Base-by-base conservation (phyloP, 2,113 vertebrate species). In the Erpornis zantholeuca region DNA sequence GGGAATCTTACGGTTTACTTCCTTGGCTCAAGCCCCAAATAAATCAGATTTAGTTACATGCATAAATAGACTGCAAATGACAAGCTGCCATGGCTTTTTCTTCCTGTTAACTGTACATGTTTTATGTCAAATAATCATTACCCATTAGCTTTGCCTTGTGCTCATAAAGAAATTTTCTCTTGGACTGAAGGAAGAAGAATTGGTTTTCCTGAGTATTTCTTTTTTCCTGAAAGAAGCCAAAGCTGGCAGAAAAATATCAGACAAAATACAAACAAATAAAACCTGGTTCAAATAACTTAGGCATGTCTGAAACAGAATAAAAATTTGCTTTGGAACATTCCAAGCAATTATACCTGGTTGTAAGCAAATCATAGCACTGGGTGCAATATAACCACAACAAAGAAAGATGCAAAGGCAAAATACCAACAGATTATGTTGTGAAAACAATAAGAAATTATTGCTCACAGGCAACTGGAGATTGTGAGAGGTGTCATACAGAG, bases 31-130 rank as follows among this genome's bases (percentile, higher is more conserved):
- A 96, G 96, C 56, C 92, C 93, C 90, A 92, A 84, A 96, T 95
- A 95, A 92, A 96, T 96, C 92, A 95, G 82, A 82, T 94, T 75
- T 94, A 97, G 93, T 96, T 96, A 96, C 88, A 86, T 96, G 94
- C 92, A 90, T 93, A 96, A 96, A 78, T 69, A 96, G 88, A 92
- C 72, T 94, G 64, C 82, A 93, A 86, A 90, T 95, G 96, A 96
- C 96, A 97, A 88, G 90, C 90, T 95, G 90, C 94, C 90, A 94
- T 35, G 44, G 64, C 40, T 96, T 93, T 84, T 96, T 88, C 80
- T 86, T 92, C 88, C 90, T 0, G 2, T 88, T 92, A 94, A 93
- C 64, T 53, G 64, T 88, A 88, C 40, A 81, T 10, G 3, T 78
- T 92, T 90, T 93, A 78, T 45, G 31, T 86, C 90, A 88, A 92